Evolutionary conservation across 64 coral and sea anemone species (phyloP).

Genomic region (Orbicella faveolata): DNA sequence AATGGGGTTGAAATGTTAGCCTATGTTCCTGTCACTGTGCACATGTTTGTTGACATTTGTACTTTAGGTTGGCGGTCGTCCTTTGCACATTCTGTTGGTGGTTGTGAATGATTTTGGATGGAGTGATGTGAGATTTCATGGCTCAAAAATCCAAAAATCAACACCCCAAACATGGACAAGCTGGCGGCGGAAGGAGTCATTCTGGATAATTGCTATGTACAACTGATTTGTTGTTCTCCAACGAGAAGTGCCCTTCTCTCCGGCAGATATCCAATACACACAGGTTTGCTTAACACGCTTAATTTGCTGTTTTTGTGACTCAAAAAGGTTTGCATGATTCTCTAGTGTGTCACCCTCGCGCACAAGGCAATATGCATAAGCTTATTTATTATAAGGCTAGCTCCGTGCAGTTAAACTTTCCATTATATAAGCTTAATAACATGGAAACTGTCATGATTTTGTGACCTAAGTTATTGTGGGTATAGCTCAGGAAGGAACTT

Average conservation of each 20-base stretch:
- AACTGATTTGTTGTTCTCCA: conserved; percentile 44
- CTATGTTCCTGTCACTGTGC: not conserved
- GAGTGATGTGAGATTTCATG: conserved; percentile 71
- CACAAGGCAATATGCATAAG: too few species aligned
- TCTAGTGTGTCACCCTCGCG: too few species aligned
- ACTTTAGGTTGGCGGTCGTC: not conserved
- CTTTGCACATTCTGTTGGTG: conserved; percentile 41
- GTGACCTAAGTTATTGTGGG: too few species aligned
- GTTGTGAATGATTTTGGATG: conserved; percentile 59
- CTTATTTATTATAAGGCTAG: too few species aligned
- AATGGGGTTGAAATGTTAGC: too few species aligned
- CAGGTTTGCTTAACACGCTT: not conserved
- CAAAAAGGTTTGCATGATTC: too few species aligned
- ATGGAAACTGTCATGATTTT: too few species aligned
- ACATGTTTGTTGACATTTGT: not conserved
- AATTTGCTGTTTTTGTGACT: too few species aligned
- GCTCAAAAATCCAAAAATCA: conserved; percentile 31
- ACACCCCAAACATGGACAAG: conserved; percentile 58
- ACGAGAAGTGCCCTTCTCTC: conserved; percentile 49
- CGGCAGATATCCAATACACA: conserved; percentile 56
- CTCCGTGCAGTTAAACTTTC: too few species aligned
- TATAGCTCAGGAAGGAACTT: too few species aligned
- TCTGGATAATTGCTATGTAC: conserved; percentile 59
- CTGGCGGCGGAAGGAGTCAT: conserved; percentile 59
- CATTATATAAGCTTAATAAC: too few species aligned